Evolutionary conservation across 2,888 invertebrate genomes (phyloP).

Genomic region (Malthinus seriepunctatus): DNA sequence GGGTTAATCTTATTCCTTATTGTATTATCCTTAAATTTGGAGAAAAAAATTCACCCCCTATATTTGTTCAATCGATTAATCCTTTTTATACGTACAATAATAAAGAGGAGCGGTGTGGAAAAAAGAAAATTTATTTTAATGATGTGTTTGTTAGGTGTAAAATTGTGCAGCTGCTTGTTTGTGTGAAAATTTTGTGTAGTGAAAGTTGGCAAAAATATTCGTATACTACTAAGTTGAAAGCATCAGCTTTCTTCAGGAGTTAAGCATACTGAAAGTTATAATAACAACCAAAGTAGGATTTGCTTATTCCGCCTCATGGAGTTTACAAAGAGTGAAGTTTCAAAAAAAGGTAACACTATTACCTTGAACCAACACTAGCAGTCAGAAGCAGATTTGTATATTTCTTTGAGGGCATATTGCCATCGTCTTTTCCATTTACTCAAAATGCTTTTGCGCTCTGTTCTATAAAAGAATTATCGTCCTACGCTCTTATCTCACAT

Average conservation of each 20-base stretch:
- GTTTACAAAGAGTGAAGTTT: conserved; percentile 22
- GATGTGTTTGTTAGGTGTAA: conserved; percentile 2
- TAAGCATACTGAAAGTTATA: conserved; percentile 31
- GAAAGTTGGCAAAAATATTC: conserved; percentile 20
- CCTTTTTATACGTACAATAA: no score
- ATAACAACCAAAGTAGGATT: conserved; percentile 34
- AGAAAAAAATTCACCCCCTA: no score
- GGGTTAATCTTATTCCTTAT: no score
- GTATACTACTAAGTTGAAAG: conserved; percentile 17
- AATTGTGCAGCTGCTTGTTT: conserved; percentile 7
- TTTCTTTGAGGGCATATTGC: conserved; percentile 25
- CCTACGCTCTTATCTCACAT: neutral
- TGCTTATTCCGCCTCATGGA: conserved; percentile 33
- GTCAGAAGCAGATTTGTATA: conserved; percentile 26
- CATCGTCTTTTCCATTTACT: conserved; percentile 25
- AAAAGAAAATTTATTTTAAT: conserved; percentile 2
- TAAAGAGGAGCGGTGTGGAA: no score
- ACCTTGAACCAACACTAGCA: conserved; percentile 25
- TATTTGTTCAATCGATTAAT: no score
- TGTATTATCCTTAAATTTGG: no score
- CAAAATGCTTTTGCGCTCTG: conserved; percentile 20
- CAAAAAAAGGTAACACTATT: conserved; percentile 24
- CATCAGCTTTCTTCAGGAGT: conserved; percentile 21
- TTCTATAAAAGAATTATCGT: conserved; percentile 21
- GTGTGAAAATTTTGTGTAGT: neutral